Evolutionary conservation across 2,888 invertebrate species (phyloP).

Genomic region (Cephalotes varians): DNA sequence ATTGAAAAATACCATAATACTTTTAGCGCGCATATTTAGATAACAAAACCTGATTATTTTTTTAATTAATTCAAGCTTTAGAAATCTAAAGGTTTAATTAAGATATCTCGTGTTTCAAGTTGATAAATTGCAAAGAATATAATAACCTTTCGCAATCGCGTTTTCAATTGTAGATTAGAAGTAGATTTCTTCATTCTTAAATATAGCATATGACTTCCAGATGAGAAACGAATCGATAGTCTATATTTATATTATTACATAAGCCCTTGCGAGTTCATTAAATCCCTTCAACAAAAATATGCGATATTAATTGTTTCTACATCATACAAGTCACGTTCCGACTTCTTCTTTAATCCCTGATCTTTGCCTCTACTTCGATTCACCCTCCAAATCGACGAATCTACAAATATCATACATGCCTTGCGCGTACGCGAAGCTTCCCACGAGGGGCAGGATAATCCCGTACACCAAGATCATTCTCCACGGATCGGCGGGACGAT

Average conservation of each 20-base stretch:
- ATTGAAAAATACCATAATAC: not conserved
- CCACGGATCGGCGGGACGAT: slow-evolving; percentile 47
- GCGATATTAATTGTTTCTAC: not conserved
- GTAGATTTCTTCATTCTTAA: not conserved
- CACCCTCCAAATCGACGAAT: not conserved
- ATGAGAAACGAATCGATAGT: not conserved
- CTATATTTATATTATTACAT: not conserved
- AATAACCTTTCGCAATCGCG: not conserved
- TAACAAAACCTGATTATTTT: not conserved
- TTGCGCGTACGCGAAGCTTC: slow-evolving; percentile 77
- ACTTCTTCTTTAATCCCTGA: not conserved
- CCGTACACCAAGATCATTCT: slow-evolving; percentile 79
- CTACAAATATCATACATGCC: slow-evolving; percentile 71
- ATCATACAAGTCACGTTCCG: not conserved
- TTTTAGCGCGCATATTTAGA: not conserved
- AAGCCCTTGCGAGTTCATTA: not conserved
- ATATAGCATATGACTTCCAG: not conserved
- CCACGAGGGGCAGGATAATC: slow-evolving; percentile 79
- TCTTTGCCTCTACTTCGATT: not conserved
- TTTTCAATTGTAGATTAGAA: not conserved
- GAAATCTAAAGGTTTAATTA: not conserved
- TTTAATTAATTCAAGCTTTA: not conserved
- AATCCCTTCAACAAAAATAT: slow-evolving; percentile 10
- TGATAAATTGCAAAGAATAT: not conserved
- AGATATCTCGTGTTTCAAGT: not conserved